Conservation (phyloP, 2,113 vertebrate genomes). For the Alces alces region DNA sequence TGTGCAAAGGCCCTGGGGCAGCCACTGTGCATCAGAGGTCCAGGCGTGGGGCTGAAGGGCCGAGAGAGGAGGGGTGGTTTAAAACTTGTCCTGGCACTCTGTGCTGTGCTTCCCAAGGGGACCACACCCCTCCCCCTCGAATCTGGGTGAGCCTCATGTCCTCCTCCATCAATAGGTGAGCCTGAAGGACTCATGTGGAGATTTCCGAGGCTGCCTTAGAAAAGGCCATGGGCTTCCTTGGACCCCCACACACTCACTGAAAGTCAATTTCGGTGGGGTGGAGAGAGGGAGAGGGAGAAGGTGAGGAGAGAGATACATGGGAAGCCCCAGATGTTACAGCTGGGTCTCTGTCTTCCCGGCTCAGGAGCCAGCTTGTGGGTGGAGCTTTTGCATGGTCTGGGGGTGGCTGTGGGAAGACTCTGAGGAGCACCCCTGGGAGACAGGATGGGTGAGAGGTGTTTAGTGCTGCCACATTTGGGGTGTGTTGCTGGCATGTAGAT, state of each 20-base stretch:
- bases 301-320: not conserved
- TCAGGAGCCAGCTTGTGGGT: not conserved
- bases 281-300: not conserved
- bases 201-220: not conserved
- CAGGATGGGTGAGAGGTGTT: not conserved
- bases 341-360: not conserved
- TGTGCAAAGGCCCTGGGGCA: not conserved
- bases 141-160: not conserved
- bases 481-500: not conserved
- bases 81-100: not conserved
- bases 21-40: not conserved
- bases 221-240: not conserved
- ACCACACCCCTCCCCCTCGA: not conserved
- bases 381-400: not conserved
- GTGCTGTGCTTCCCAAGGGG: not conserved
- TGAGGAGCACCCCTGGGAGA: not conserved
- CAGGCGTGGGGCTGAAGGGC: not conserved
- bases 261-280: not conserved
- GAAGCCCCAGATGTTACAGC: not conserved
- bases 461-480: not conserved
- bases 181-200: not conserved
- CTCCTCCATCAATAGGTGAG: not conserved
- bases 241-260: not conserved
- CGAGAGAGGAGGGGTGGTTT: not conserved
- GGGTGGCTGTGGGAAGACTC: not conserved